phyloP scores from a whole-genome alignment of 2,888 invertebrate genomes.

The Himalopsyche tibetana region DNA sequence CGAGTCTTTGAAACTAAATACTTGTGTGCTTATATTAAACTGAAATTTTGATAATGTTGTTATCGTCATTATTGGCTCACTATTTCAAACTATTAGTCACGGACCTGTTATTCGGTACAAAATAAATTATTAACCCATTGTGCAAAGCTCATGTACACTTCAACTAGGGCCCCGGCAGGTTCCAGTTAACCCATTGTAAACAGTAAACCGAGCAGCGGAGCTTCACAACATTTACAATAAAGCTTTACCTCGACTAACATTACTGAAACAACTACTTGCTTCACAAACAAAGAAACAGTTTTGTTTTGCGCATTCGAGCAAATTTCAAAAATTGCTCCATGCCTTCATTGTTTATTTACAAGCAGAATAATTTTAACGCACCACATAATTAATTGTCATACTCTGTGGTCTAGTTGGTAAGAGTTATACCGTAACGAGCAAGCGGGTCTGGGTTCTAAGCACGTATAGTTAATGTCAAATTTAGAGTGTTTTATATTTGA shows the following conservation, averaged over 20 bases:
- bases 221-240: constrained; percentile 12
- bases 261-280: constrained; percentile 34
- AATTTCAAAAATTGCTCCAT: background rate
- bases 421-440: too few species aligned
- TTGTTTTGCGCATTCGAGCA: constrained; percentile 39
- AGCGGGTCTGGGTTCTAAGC: too few species aligned
- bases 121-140: constrained; percentile 28
- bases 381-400: too few species aligned
- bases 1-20: too few species aligned
- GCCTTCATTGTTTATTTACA: background rate
- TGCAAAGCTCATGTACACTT: background rate
- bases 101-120: background rate
- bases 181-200: constrained; percentile 26
- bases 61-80: background rate
- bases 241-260: background rate
- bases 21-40: too few species aligned
- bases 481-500: too few species aligned
- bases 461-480: too few species aligned
- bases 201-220: constrained; percentile 6
- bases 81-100: constrained; percentile 5
- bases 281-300: constrained; percentile 30
- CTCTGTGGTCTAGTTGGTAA: too few species aligned
- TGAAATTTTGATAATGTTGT: too few species aligned
- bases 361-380: background rate
- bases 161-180: background rate